Evolutionary conservation across 2,113 vertebrate genomes (phyloP).

Genomic region (Engystomops pustulosus): DNA sequence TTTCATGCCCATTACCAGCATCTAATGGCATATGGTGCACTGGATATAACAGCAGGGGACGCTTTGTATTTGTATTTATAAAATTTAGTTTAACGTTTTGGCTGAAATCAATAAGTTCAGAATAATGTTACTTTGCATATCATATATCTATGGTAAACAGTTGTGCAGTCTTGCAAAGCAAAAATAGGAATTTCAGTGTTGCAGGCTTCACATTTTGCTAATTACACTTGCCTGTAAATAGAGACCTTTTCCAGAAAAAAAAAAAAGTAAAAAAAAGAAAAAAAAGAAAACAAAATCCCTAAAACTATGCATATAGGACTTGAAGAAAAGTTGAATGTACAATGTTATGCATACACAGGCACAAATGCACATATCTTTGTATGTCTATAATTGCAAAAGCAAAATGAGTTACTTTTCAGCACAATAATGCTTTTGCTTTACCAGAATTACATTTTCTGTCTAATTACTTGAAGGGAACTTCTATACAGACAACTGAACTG

Average conservation of each 20-base stretch:
- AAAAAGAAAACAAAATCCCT: slow-evolving; percentile 23
- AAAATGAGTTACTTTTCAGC: slow-evolving; percentile 8
- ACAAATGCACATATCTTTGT: slow-evolving; percentile 48
- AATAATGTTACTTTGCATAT: slow-evolving; percentile 29
- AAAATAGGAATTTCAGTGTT: slow-evolving; percentile 47
- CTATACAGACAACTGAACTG: not conserved
- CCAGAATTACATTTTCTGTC: not conserved
- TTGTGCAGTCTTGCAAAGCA: slow-evolving; percentile 53
- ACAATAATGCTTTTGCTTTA: not conserved
- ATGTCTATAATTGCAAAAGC: slow-evolving; percentile 44
- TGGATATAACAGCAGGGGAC: slow-evolving; percentile 67
- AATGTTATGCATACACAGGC: slow-evolving; percentile 54
- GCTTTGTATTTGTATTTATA: slow-evolving; percentile 61
- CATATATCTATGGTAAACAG: slow-evolving; percentile 56
- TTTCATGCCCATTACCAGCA: slow-evolving; percentile 73
- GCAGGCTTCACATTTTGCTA: slow-evolving; percentile 25
- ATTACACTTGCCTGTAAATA: slow-evolving; percentile 52
- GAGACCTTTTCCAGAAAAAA: slow-evolving; percentile 59
- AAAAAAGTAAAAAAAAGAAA: slow-evolving; percentile 5
- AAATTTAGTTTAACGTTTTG: slow-evolving; percentile 49
- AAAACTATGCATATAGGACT: slow-evolving; percentile 57
- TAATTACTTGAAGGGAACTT: slow-evolving; percentile 4
- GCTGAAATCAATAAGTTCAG: slow-evolving; percentile 47
- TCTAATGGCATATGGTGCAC: slow-evolving; percentile 72
- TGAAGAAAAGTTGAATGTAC: slow-evolving; percentile 57